Base-by-base conservation (phyloP, 1,140 invertebrate species). In the Achroia grisella region DNA sequence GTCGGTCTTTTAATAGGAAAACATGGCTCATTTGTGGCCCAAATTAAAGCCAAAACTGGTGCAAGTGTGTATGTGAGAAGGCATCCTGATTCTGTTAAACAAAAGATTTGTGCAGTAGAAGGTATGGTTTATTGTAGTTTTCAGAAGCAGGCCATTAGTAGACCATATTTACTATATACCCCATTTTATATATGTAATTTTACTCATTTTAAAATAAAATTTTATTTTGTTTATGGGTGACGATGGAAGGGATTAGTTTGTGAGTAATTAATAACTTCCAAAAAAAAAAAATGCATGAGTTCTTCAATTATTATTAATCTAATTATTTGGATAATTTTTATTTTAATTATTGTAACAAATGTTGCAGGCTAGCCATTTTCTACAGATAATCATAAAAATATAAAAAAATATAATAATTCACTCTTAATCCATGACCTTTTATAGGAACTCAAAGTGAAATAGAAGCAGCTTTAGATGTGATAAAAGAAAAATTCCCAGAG, bases 1-100 rank as follows among this genome's bases (percentile, higher is more conserved):
- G 95, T 97, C 49, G 97, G 97, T 10, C 89, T 92, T 28, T 86
- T 99, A 43, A 98, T 98, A 71, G 97, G 97, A 17, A 90, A 90
- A 60, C 90, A 92, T 57, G 95, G 96, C 12, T 86, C 87, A n/a
- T 93, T 92, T 80, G 91, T 98, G 9, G 91, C 93, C 40, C 89
- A 89, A 57, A 93, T 98, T 34, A 95, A 95, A 71, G 76, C 89
- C 2, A 91, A 91, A 58, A 93, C 94, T 0, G 89, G 91, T 58
- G 93, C 95, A 10, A 91, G 89, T 58, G 91, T 98, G 33, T 82
- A 90, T 39, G 89, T 98, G 4, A 93, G 92, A 74, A 90, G 90
- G 62, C 93, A 96, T 84, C 91, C 91, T 8, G 89, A 90, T 31
- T 86, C 86, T 40, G 80, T 88, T 8, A 90, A 91, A 57, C 86